phyloP scores from a whole-genome alignment of 2,113 vertebrate genomes.

The Chascanopsetta lugubris region DNA sequence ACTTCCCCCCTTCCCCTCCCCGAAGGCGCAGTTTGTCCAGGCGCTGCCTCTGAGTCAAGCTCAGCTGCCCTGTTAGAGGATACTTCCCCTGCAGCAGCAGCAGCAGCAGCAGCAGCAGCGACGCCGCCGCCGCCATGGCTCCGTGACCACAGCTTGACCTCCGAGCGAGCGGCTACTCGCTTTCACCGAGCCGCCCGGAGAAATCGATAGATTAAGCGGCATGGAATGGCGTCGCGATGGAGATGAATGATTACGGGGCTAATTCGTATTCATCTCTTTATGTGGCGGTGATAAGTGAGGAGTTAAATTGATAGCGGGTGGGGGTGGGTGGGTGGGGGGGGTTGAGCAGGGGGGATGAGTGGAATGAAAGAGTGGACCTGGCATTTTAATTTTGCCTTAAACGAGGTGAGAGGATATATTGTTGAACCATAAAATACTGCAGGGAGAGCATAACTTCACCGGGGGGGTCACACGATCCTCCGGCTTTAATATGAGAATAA shows the following conservation, averaged over 20 bases:
- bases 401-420: slow-evolving; percentile 32
- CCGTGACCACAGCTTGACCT: slow-evolving; percentile 73
- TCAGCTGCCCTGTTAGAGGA: slow-evolving; percentile 52
- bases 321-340: slow-evolving; percentile 30
- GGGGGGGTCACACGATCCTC: not conserved
- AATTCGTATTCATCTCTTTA: slow-evolving; percentile 72
- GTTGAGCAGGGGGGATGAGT: slow-evolving; percentile 34
- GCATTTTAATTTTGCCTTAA: slow-evolving; percentile 49
- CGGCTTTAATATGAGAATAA: not conserved
- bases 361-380: slow-evolving; percentile 38
- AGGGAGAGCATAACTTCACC: not conserved
- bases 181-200: slow-evolving; percentile 42
- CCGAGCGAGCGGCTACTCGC: slow-evolving; percentile 47
- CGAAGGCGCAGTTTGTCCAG: slow-evolving; percentile 54
- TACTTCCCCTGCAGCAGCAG: slow-evolving; percentile 60
- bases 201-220: slow-evolving; percentile 73
- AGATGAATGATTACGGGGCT: slow-evolving; percentile 70
- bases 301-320: slow-evolving; percentile 60
- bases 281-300: slow-evolving; percentile 61
- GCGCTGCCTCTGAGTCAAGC: slow-evolving; percentile 42
- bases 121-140: too few relatives aligned
- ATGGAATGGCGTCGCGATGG: slow-evolving; percentile 63
- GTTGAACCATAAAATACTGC: slow-evolving; percentile 20
- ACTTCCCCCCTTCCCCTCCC: slow-evolving; percentile 14
- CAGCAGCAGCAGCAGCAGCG: too few relatives aligned